Base-by-base conservation (phyloP, 2,797 vertebrate genomes). In the Schizopygopsis malacanthus region DNA sequence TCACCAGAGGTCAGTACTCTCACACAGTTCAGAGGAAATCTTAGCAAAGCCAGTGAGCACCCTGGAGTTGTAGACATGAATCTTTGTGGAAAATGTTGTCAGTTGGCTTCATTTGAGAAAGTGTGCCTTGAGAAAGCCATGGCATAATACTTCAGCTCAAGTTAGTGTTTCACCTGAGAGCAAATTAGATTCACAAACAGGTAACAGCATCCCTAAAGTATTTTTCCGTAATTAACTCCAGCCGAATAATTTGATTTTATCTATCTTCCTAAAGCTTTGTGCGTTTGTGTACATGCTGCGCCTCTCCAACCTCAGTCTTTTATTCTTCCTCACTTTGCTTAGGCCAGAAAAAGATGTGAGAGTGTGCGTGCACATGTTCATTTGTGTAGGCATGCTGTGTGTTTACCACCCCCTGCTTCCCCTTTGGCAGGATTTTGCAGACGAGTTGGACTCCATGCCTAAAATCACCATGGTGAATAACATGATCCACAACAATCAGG, bases 401-500 rank as follows among this genome's bases (percentile, higher is more conserved):
- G 37, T 85, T 85, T 82, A 75, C 78, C 83, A 78, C 25, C 61
- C 67, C 28, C 79, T 85, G 84, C 52, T 83, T 77, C 52, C 33
- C 39, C 83, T 67, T 79, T 85, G 86, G 76, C 81, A 99, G 98
- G 97, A 98, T 92, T 99, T 98, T 89, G 94, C 97, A 45, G 96
- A 96, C 87, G 95, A 97, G 73, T 90, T 96, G 86, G 96, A 96
- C 28, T 95, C 93, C n/a, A 93, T 95, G 88, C 97, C 98, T 0
- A 95, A 95, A 88, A 97, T 99, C 93, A 96, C 95, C 78, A 95
- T 99, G 97, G 93, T 96, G 87, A 98, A 97, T 91, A 99, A 99
- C 16, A 87, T 97, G 20, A 96, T 99, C 87, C 97, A 99, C 92
- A 99, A 99, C 90, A 99, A 99, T 9, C 97, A 98, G 91, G 97